Evolutionary conservation across 2,797 vertebrate genomes (phyloP).

Genomic region (Otus scops): DNA sequence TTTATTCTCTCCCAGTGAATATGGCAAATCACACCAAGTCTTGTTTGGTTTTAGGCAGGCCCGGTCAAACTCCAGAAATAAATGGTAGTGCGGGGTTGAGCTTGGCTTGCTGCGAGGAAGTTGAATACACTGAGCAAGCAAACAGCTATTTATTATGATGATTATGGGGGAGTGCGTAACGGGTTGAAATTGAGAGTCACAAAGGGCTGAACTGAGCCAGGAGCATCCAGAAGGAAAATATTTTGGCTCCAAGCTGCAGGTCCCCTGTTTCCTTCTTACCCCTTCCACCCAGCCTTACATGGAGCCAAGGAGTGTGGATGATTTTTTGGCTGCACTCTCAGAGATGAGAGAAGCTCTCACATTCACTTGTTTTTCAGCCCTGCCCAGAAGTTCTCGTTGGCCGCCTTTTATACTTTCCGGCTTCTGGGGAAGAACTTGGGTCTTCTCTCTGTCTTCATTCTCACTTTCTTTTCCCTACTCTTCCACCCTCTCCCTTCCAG

Average conservation of each 20-base stretch:
- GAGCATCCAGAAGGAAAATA: constrained; percentile 14
- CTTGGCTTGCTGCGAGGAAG: constrained; percentile 43
- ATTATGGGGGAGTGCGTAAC: background rate
- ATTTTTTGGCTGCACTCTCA: constrained; percentile 6
- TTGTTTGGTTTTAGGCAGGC: constrained; percentile 40
- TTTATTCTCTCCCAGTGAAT: constrained; percentile 41
- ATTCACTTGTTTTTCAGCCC: constrained; percentile 32
- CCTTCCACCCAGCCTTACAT: background rate
- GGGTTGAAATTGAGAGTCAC: constrained; percentile 38
- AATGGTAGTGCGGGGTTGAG: constrained; percentile 18
- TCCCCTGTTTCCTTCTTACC: background rate
- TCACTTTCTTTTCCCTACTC: background rate
- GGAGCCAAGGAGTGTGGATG: background rate
- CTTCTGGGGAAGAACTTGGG: constrained; percentile 13
- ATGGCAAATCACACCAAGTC: constrained; percentile 2
- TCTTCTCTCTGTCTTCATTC: background rate
- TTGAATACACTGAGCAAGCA: constrained; percentile 24
- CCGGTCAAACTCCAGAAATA: constrained; percentile 49
- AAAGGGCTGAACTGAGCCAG: constrained; percentile 21
- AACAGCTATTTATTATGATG: background rate
- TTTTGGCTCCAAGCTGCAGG: background rate
- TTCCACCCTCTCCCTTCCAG: background rate
- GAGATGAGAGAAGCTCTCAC: constrained; percentile 33
- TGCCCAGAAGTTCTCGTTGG: background rate
- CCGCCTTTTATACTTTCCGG: background rate